Percentiles rank a stretch among this genome's conserved stretches.
Evolutionary conservation across 2,888 invertebrate species (phyloP).

Genomic region (Blera fallax): DNA sequence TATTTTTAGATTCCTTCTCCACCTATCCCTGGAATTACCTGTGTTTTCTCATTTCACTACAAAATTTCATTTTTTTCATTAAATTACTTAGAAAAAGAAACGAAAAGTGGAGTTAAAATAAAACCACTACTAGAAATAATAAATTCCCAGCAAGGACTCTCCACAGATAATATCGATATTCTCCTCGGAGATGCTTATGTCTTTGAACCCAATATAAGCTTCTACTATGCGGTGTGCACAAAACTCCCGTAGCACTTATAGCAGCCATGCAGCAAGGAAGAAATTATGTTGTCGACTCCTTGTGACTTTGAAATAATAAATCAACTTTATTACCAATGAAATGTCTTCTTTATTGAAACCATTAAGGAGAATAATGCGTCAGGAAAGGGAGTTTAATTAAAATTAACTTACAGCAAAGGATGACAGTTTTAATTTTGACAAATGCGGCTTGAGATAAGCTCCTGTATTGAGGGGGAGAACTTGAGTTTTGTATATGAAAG

Average conservation of each 20-base stretch:
- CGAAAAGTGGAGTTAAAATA: constrained; percentile 14
- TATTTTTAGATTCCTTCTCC: background rate
- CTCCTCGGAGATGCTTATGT: constrained; percentile 3
- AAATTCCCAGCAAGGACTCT: constrained; percentile 44
- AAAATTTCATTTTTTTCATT: background rate
- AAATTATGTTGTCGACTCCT: constrained; percentile 29
- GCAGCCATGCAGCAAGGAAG: background rate
- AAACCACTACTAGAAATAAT: constrained; percentile 18
- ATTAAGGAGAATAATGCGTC: constrained; percentile 60
- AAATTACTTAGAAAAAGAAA: constrained; percentile 4
- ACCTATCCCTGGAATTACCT: background rate
- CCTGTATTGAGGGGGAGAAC: background rate
- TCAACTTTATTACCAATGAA: constrained; percentile 65
- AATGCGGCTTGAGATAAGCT: constrained; percentile 4
- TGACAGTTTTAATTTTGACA: constrained; percentile 34
- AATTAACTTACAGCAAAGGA: constrained; percentile 49
- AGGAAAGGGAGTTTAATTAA: constrained; percentile 52
- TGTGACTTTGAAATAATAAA: constrained; percentile 52
- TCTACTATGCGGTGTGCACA: background rate
- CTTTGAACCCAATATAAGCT: constrained; percentile 32
- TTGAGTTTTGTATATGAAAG: background rate
- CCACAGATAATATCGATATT: constrained; percentile 31
- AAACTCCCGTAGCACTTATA: background rate
- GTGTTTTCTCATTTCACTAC: background rate
- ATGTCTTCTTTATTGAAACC: constrained; percentile 66